Conservation (phyloP, 2,797 vertebrate genomes). For the Nannoperca obscura region DNA sequence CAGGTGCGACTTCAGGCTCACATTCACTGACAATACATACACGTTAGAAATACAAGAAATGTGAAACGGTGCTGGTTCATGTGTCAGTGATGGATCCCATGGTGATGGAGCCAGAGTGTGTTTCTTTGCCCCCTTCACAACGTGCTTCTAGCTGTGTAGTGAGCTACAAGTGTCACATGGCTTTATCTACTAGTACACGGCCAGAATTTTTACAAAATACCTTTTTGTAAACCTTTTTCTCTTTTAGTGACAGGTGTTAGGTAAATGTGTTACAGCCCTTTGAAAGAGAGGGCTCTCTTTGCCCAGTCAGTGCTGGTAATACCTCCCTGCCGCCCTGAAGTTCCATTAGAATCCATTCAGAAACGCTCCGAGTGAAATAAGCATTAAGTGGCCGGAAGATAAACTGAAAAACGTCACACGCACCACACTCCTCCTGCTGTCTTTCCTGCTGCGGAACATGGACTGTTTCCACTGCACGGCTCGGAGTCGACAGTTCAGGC, state of each 20-base stretch:
- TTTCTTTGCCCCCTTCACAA: neutral
- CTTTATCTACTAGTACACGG: neutral
- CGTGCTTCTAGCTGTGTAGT: neutral
- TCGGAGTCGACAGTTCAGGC: constrained; percentile 84
- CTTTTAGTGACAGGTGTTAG: neutral
- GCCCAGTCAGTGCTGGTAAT: neutral
- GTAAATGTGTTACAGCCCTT: no score
- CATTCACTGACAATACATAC: neutral
- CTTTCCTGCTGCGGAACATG: constrained; percentile 72
- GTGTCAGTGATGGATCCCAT: neutral
- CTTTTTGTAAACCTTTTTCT: neutral
- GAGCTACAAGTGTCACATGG: neutral
- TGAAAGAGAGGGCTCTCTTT: neutral
- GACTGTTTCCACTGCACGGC: constrained; percentile 83
- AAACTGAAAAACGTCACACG: neutral
- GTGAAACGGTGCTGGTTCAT: no score
- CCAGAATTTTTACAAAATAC: neutral
- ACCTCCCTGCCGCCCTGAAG: neutral
- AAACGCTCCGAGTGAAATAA: neutral
- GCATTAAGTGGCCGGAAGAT: neutral
- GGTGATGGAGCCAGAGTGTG: no score
- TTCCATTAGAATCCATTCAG: neutral
- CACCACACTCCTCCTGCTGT: constrained; percentile 73
- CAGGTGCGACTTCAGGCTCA: neutral
- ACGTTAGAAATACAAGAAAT: no score